A percentile compares a stretch with the other conserved stretches of the same genome.
Conservation (phyloP, 1,140 invertebrate genomes). For the Anastrepha ludens region DNA sequence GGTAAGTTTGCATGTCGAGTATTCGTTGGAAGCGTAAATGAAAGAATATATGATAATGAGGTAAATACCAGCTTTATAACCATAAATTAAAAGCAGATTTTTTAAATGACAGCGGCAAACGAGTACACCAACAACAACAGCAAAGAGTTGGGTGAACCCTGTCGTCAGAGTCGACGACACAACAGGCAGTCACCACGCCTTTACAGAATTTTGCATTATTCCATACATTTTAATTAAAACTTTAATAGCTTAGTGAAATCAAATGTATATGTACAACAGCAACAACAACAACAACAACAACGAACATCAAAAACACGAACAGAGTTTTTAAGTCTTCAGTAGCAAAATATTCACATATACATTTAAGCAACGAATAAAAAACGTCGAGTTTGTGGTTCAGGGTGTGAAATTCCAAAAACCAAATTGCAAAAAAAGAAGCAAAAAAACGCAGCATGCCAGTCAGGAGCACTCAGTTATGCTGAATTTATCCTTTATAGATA, state of each 20-base stretch:
- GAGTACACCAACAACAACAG: background rate
- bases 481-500: background rate
- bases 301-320: too few relatives aligned
- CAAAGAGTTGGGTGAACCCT: background rate
- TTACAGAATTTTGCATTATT: background rate
- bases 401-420: background rate
- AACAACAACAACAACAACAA: too few relatives aligned
- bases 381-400: background rate
- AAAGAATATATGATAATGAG: background rate
- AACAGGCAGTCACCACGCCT: background rate
- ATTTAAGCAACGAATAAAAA: background rate
- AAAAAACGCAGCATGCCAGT: background rate
- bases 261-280: background rate
- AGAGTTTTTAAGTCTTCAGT: too few relatives aligned
- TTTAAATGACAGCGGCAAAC: background rate
- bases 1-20: background rate
- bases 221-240: constrained; percentile 33
- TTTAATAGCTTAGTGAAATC: constrained; percentile 1
- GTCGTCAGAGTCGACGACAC: background rate
- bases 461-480: background rate
- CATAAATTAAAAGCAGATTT: background rate
- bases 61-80: background rate
- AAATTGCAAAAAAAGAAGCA: background rate
- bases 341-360: background rate
- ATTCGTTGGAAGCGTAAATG: background rate